Evolutionary conservation across 1,140 invertebrate species (phyloP).

Genomic region (Drosophila nikananu): DNA sequence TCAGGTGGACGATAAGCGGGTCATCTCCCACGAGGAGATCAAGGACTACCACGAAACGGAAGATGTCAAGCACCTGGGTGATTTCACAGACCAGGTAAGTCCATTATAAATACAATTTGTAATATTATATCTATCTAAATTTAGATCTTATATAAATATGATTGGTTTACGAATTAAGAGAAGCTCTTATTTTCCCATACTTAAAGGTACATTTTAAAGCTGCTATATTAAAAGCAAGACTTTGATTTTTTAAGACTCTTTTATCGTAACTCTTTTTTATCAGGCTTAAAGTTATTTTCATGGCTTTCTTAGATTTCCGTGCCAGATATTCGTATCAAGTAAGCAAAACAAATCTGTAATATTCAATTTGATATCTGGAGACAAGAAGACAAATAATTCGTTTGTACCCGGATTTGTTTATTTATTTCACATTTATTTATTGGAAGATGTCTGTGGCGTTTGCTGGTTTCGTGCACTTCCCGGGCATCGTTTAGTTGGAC

Average conservation of each 20-base stretch:
- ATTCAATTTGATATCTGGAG: neutral
- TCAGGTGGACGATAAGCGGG: slow-evolving; percentile 91
- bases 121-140: neutral
- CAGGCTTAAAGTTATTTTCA: neutral
- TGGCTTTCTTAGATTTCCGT: slow-evolving; percentile 4
- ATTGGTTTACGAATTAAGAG: neutral
- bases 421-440: slow-evolving; percentile 44
- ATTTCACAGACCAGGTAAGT: slow-evolving; percentile 93
- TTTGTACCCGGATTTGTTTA: slow-evolving; percentile 45
- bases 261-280: neutral
- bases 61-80: slow-evolving; percentile 92
- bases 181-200: no score
- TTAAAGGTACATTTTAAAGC: no score
- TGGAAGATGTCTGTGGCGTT: slow-evolving; percentile 35
- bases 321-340: slow-evolving; percentile 1
- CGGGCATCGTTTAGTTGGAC: slow-evolving; percentile 37
- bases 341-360: neutral
- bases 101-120: no score
- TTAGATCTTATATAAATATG: no score
- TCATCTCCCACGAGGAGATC: slow-evolving; percentile 92
- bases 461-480: slow-evolving; percentile 35
- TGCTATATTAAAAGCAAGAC: neutral
- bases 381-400: slow-evolving; percentile 18
- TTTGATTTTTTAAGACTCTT: neutral
- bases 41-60: slow-evolving; percentile 93